Conservation (phyloP, 2,113 vertebrate genomes). For the Gymnarchus niloticus region DNA sequence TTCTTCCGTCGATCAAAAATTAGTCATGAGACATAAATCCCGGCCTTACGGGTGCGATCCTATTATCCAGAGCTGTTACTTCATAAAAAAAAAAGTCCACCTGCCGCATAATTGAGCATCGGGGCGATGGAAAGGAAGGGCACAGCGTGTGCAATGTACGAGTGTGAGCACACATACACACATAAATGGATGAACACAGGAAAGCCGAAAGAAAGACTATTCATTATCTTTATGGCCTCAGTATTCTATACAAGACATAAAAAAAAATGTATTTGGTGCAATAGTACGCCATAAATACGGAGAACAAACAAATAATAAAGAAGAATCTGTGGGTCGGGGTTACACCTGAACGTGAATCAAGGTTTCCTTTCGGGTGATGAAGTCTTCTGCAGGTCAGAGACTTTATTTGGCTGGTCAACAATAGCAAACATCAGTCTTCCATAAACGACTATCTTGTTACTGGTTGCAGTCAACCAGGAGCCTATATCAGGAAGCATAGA, state of each 20-base stretch:
- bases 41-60: conserved; percentile 41
- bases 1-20: conserved; percentile 46
- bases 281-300: background rate
- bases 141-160: background rate
- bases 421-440: background rate
- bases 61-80: conserved; percentile 48
- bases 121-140: background rate
- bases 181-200: background rate
- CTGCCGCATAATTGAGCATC: conserved; percentile 29
- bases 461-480: background rate
- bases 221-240: background rate
- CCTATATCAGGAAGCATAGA: background rate
- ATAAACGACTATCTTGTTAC: background rate
- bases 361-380: background rate
- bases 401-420: background rate
- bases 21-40: conserved; percentile 47
- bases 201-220: background rate
- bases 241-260: background rate
- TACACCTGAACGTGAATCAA: too few relatives aligned
- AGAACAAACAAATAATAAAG: background rate
- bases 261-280: background rate
- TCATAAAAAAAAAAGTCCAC: conserved; percentile 43
- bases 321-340: background rate
- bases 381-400: background rate
- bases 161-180: background rate